Percentiles rank a stretch among this genome's conserved stretches.
Evolutionary conservation across 1,140 invertebrate species (phyloP).

Genomic region (Pinna nobilis): DNA sequence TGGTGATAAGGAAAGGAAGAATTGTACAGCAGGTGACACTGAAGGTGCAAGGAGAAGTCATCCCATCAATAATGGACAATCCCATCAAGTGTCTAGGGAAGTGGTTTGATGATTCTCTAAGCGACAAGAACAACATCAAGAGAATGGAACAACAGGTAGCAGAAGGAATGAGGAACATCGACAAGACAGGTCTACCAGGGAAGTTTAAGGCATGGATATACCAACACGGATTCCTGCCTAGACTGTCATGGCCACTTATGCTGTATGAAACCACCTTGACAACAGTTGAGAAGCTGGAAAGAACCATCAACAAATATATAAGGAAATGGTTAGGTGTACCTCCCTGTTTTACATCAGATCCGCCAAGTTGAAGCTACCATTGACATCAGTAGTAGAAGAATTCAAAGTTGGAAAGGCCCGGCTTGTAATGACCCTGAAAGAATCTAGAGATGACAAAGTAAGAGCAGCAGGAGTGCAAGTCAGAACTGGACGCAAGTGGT

Average conservation of each 20-base stretch:
- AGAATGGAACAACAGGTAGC: conserved; percentile 14
- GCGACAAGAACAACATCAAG: conserved; percentile 12
- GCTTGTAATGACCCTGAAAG: background rate
- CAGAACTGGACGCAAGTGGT: conserved; percentile 9
- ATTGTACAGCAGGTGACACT: background rate
- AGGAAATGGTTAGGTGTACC: background rate
- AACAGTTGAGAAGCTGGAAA: conserved; percentile 10
- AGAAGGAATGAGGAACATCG: conserved; percentile 27
- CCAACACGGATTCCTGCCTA: conserved; percentile 29
- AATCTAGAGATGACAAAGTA: too few species aligned
- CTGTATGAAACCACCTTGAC: background rate
- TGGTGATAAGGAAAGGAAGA: background rate
- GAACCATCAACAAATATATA: conserved; percentile 5
- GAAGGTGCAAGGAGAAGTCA: conserved; percentile 4
- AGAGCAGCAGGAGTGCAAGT: background rate
- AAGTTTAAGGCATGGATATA: too few species aligned
- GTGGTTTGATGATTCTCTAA: conserved; percentile 21
- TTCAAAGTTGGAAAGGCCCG: conserved; percentile 2
- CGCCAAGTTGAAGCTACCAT: conserved; percentile 6
- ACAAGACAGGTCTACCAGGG: conserved; percentile 30
- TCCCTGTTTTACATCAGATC: background rate
- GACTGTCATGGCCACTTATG: too few species aligned
- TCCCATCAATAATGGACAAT: too few species aligned
- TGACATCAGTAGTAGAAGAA: conserved; percentile 7
- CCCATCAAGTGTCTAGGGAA: conserved; percentile 27